Evolutionary conservation across 2,113 vertebrate genomes (phyloP).

Genomic region (Scomber japonicus): DNA sequence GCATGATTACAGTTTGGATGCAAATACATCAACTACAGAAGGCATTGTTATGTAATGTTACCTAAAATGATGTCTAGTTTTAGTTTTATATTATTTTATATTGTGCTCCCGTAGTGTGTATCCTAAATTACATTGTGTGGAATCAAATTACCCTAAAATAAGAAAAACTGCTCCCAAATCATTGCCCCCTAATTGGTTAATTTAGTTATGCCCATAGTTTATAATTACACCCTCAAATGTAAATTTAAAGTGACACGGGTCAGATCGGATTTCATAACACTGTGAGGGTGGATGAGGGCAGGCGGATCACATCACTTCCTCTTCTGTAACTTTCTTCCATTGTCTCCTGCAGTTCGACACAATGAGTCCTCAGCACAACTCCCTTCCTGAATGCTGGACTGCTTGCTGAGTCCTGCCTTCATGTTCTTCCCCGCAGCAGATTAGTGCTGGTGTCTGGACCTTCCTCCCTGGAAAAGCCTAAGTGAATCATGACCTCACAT

Average conservation of each 20-base stretch:
- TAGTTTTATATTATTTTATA: too few species aligned
- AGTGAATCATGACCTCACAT: constrained; percentile 55
- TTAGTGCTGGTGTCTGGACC: constrained; percentile 21
- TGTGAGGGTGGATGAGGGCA: constrained; percentile 34
- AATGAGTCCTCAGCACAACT: constrained; percentile 60
- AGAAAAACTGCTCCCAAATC: too few species aligned
- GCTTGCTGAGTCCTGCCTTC: constrained; percentile 21
- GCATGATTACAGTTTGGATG: neutral
- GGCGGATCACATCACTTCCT: constrained; percentile 58
- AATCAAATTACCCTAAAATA: too few species aligned
- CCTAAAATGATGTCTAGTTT: too few species aligned
- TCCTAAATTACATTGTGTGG: too few species aligned
- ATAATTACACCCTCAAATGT: neutral
- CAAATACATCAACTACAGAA: too few species aligned
- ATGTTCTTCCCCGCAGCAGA: constrained; percentile 5
- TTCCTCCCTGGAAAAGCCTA: constrained; percentile 34
- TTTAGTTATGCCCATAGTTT: neutral
- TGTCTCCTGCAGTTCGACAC: constrained; percentile 55
- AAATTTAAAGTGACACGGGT: constrained; percentile 16
- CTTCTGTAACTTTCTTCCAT: constrained; percentile 61
- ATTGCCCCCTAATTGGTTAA: too few species aligned
- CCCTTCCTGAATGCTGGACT: constrained; percentile 68
- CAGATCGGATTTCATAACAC: constrained; percentile 32
- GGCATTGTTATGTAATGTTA: too few species aligned
- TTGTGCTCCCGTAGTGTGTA: too few species aligned